Conservation (phyloP, 2,888 invertebrate species). For the Opisthograptis luteolata region DNA sequence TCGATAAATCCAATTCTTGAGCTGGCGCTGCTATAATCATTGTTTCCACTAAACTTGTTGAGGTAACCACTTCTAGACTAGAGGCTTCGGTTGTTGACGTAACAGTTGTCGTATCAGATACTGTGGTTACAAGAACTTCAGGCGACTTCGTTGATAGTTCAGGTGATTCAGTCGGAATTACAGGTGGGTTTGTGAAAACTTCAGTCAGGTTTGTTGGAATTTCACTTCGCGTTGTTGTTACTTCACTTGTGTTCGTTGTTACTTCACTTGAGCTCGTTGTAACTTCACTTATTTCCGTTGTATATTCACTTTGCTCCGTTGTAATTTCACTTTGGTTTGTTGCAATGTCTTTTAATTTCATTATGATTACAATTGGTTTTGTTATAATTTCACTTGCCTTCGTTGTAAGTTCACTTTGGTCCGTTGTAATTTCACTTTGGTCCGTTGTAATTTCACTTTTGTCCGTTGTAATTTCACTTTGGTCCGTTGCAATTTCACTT, state of each 20-base stretch:
- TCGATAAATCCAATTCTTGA: slow-evolving; percentile 5
- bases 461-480: background rate
- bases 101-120: background rate
- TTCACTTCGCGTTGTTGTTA: background rate
- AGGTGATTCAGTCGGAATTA: background rate
- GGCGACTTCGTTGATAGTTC: background rate
- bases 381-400: background rate
- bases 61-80: background rate
- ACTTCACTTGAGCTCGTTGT: background rate
- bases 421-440: background rate
- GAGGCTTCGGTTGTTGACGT: background rate
- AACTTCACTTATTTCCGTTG: background rate
- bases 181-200: background rate
- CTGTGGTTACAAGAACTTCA: background rate
- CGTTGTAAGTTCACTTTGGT: background rate
- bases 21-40: background rate
- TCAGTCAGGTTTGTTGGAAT: background rate
- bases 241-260: background rate
- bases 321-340: background rate
- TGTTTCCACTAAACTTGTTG: background rate
- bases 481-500: background rate
- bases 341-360: background rate
- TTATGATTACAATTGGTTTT: background rate
- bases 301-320: background rate
- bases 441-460: background rate